Evolutionary conservation across 2,113 vertebrate species (phyloP).

Genomic region (Pachypanchax playfairii): DNA sequence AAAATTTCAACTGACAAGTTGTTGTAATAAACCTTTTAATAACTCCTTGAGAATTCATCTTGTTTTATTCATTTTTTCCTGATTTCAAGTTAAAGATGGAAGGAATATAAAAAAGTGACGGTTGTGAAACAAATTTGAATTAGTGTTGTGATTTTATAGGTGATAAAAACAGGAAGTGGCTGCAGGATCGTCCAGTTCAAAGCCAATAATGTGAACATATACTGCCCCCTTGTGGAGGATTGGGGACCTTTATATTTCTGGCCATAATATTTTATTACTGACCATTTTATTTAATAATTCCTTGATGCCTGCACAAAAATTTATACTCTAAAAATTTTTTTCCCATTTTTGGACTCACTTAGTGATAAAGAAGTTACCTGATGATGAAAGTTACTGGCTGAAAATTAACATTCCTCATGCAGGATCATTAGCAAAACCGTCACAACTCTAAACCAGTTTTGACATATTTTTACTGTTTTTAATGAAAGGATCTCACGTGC

Average conservation of each 20-base stretch:
- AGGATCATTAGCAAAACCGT: too few relatives aligned
- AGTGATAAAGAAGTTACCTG: too few relatives aligned
- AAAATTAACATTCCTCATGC: too few relatives aligned
- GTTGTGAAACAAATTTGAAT: background rate
- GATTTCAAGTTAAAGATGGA: background rate
- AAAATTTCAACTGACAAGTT: conserved; percentile 76
- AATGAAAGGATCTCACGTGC: too few relatives aligned
- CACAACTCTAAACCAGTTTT: too few relatives aligned
- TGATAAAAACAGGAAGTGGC: background rate
- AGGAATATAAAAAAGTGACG: background rate
- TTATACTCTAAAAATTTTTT: too few relatives aligned
- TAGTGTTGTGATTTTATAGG: too few relatives aligned
- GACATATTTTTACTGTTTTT: too few relatives aligned
- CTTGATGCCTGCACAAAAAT: background rate
- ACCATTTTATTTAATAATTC: background rate
- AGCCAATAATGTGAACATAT: conserved; percentile 32
- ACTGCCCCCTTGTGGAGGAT: conserved; percentile 77
- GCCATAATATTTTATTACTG: background rate
- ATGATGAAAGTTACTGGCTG: too few relatives aligned
- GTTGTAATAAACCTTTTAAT: conserved; percentile 86
- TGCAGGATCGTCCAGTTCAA: background rate
- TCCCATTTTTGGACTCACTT: too few relatives aligned
- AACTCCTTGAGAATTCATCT: conserved; percentile 70
- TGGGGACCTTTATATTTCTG: background rate
- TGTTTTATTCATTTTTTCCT: conserved; percentile 9